Evolutionary conservation across 2,113 vertebrate species (phyloP).

Genomic region (Anguilla rostrata): DNA sequence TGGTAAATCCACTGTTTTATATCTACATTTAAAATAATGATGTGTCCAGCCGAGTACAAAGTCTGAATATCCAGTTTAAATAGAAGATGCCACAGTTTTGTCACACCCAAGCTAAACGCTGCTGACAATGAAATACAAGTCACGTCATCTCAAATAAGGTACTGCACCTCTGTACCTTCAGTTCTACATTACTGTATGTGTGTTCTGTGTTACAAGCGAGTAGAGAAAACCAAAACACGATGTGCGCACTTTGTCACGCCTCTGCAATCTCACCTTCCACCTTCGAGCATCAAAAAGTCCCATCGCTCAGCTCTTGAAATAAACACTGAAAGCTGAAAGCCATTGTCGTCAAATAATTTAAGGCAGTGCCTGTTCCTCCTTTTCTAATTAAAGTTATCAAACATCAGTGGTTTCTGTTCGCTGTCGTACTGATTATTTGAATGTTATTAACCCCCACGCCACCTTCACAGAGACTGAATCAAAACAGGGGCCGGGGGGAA

Average conservation of each 20-base stretch:
- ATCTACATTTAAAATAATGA: slow-evolving; percentile 47
- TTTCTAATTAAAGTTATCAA: slow-evolving; percentile 36
- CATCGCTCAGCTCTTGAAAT: slow-evolving; percentile 57
- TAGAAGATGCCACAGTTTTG: slow-evolving; percentile 49
- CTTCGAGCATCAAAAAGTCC: slow-evolving; percentile 59
- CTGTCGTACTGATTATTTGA: background rate
- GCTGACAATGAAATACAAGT: slow-evolving; percentile 24
- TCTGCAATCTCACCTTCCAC: slow-evolving; percentile 43
- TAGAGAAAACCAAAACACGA: slow-evolving; percentile 47
- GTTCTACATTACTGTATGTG: slow-evolving; percentile 23
- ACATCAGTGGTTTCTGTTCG: slow-evolving; percentile 10
- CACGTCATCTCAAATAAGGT: slow-evolving; percentile 24
- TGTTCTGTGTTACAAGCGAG: slow-evolving; percentile 35
- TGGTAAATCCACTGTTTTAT: slow-evolving; percentile 18
- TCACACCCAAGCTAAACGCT: slow-evolving; percentile 40
- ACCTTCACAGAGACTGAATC: slow-evolving; percentile 1
- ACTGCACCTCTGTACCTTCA: slow-evolving; percentile 37
- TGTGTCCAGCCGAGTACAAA: slow-evolving; percentile 28
- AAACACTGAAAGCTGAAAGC: slow-evolving; percentile 34
- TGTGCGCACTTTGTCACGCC: slow-evolving; percentile 35
- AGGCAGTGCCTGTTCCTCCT: slow-evolving; percentile 65
- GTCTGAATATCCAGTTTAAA: slow-evolving; percentile 30
- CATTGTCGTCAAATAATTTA: slow-evolving; percentile 48
- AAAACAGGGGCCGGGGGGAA: background rate
- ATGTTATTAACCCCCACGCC: slow-evolving; percentile 6